phyloP scores from a whole-genome alignment of 2,113 vertebrate species.

The Equus przewalskii region DNA sequence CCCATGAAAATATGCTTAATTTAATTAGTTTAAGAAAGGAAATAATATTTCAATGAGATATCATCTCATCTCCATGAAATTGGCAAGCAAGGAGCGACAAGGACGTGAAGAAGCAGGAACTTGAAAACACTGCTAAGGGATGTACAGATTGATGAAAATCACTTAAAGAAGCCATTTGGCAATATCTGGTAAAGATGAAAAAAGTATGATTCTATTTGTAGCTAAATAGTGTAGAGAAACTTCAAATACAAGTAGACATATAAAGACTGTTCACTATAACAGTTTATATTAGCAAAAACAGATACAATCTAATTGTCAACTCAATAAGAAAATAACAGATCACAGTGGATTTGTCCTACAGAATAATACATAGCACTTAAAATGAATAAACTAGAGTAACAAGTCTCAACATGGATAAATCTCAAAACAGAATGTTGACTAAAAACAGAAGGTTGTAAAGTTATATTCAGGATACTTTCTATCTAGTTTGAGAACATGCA shows the following conservation, averaged over 20 bases:
- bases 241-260: background rate
- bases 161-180: background rate
- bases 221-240: background rate
- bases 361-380: background rate
- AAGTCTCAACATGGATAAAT: background rate
- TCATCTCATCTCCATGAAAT: background rate
- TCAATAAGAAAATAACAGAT: background rate
- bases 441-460: background rate
- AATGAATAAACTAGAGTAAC: background rate
- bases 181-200: background rate
- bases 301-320: background rate
- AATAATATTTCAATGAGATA: background rate
- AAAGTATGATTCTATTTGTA: background rate
- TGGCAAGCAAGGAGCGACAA: background rate
- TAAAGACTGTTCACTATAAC: background rate
- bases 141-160: background rate
- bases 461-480: background rate
- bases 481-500: background rate
- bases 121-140: background rate
- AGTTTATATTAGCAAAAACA: background rate
- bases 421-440: background rate
- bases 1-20: background rate
- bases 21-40: conserved; percentile 14
- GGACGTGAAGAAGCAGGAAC: background rate
- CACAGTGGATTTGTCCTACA: background rate